Evolutionary conservation across 2,797 vertebrate genomes (phyloP).

Genomic region (Halcyon smyrnensis): DNA sequence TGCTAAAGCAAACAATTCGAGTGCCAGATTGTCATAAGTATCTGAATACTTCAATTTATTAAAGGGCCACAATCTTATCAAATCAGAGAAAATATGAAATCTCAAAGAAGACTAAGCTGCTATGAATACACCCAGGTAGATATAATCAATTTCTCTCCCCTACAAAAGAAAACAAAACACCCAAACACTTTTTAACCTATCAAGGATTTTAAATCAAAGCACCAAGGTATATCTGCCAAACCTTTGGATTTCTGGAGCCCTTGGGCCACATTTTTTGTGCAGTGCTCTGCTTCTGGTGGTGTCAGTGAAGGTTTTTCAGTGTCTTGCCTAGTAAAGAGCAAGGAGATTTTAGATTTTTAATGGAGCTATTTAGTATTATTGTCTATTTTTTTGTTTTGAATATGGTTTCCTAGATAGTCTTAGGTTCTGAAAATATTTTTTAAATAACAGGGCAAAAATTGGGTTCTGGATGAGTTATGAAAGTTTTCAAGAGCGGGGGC

Average conservation of each 20-base stretch:
- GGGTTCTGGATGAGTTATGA: neutral
- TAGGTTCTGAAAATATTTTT: neutral
- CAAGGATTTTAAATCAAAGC: neutral
- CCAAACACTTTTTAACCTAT: neutral
- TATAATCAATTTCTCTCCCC: neutral
- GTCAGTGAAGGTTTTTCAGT: neutral
- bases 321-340: neutral
- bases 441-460: neutral
- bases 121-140: neutral
- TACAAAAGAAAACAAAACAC: neutral
- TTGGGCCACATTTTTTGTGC: neutral
- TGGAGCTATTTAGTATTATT: neutral
- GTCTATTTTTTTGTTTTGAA: neutral
- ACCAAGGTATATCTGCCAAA: neutral
- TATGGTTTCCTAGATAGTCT: neutral
- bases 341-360: neutral
- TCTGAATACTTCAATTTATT: constrained; percentile 36
- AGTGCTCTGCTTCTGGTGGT: neutral
- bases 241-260: neutral
- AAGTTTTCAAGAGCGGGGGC: neutral
- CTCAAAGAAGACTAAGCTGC: neutral
- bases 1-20: constrained; percentile 68
- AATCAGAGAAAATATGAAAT: constrained; percentile 4
- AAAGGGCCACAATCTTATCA: constrained; percentile 39
- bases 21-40: constrained; percentile 66